Conservation (phyloP, 2,797 vertebrate genomes). For the Synaphobranchus kaupii region DNA sequence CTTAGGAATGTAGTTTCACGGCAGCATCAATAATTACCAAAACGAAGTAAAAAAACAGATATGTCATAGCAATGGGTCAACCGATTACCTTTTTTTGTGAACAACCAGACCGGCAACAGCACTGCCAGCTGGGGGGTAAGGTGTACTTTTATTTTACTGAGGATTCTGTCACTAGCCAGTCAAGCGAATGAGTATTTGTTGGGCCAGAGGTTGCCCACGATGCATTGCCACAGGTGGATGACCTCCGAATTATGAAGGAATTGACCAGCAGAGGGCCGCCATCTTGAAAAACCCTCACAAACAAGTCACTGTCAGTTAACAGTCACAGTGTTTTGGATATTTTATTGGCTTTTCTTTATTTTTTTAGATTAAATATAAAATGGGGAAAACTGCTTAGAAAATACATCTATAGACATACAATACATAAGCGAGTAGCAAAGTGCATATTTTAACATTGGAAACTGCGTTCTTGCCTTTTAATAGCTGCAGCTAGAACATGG, state of each 20-base stretch:
- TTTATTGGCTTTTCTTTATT: slow-evolving; percentile 51
- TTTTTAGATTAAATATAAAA: slow-evolving; percentile 45
- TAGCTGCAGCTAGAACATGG: slow-evolving; percentile 25
- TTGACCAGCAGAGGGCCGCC: not conserved
- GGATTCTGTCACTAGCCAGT: not conserved
- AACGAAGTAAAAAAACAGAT: not conserved
- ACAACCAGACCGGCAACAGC: not conserved
- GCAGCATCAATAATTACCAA: not conserved
- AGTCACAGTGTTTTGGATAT: slow-evolving; percentile 62
- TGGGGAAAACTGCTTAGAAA: slow-evolving; percentile 24
- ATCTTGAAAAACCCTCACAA: not conserved
- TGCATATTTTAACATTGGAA: slow-evolving; percentile 28
- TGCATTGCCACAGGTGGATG: not conserved
- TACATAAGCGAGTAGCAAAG: slow-evolving; percentile 29
- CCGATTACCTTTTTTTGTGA: not conserved
- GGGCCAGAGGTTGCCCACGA: not conserved
- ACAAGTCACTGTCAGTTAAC: slow-evolving; percentile 53
- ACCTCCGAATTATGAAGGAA: not conserved
- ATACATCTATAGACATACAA: slow-evolving; percentile 27
- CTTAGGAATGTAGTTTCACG: not conserved
- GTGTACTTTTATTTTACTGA: not conserved
- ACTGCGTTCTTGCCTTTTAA: not conserved
- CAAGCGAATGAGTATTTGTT: not conserved
- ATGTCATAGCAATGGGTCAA: not conserved
- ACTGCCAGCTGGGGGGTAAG: not conserved